A percentile compares a stretch with the other conserved stretches of the same genome.
Conservation (phyloP, 2,113 vertebrate species). For the Ardeotis arabs region DNA sequence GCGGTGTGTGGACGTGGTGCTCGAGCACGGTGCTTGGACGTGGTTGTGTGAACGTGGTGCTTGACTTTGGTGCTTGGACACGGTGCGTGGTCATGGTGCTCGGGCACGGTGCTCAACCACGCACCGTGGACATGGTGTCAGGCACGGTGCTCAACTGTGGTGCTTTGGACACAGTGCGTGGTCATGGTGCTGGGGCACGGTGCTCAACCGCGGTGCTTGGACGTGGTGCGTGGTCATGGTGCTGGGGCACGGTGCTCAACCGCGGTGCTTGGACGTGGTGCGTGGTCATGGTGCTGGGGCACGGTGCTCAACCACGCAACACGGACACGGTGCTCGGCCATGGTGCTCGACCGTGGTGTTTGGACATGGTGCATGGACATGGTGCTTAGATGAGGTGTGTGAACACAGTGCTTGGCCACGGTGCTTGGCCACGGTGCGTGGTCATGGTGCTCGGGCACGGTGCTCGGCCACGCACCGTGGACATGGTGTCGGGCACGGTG, state of each 20-base stretch:
- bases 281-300: too few species aligned
- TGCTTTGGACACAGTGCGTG: not conserved
- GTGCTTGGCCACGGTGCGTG: not conserved
- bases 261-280: not conserved
- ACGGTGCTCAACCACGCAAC: not conserved
- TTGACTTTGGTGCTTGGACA: rapidly evolving
- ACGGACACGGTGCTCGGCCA: not conserved
- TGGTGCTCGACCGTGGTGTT: not conserved
- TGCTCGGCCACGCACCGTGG: too few species aligned
- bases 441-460: too few species aligned
- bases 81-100: not conserved
- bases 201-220: too few species aligned
- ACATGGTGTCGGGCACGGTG: too few species aligned
- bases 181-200: too few species aligned
- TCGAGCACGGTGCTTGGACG: not conserved
- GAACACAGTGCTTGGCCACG: not conserved
- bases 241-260: not conserved
- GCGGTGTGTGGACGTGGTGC: not conserved
- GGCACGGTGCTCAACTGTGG: not conserved
- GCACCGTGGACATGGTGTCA: not conserved
- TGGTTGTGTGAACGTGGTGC: not conserved
- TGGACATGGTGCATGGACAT: too few species aligned
- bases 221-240: rapidly evolving
- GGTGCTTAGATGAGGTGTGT: not conserved
- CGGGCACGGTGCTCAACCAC: rapidly evolving